These are phyloP conservation scores for Gymnothorax reevesii DNA, from an alignment of 2,797 vertebrate genomes.

Conservation along the genomic window DNA sequence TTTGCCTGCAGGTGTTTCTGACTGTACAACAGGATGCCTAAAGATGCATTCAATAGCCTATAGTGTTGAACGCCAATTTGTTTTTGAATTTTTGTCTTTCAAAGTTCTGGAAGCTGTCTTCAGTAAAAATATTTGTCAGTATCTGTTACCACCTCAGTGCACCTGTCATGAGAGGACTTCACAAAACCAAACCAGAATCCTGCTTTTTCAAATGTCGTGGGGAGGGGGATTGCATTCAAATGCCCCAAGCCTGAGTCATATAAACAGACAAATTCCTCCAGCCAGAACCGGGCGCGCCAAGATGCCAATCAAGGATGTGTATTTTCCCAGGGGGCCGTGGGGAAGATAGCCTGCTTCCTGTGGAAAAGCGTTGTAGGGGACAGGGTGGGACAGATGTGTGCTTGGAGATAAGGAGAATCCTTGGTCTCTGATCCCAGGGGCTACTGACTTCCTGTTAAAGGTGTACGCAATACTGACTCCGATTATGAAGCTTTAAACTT, in stretches of 20 bases:
- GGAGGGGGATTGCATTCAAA: neutral
- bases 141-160: neutral
- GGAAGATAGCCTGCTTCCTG: conserved; percentile 68
- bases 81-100: neutral
- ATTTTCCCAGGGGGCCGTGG: conserved; percentile 54
- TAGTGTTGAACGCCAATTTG: neutral
- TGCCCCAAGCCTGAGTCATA: conserved; percentile 34
- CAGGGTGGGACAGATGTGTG: conserved; percentile 66
- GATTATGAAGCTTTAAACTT: conserved; percentile 60
- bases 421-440: conserved; percentile 51
- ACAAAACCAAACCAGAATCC: neutral
- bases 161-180: neutral
- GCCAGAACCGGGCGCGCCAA: conserved; percentile 56
- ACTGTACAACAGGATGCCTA: neutral
- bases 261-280: conserved; percentile 59
- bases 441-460: conserved; percentile 76
- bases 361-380: conserved; percentile 46
- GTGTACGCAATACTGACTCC: conserved; percentile 55
- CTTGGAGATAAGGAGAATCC: conserved; percentile 64
- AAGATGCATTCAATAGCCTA: neutral
- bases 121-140: neutral
- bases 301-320: conserved; percentile 46
- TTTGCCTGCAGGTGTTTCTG: neutral
- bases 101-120: neutral
- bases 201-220: neutral